Evolutionary conservation across 2,113 vertebrate genomes (phyloP).

Genomic region (Haliaeetus leucogaster): DNA sequence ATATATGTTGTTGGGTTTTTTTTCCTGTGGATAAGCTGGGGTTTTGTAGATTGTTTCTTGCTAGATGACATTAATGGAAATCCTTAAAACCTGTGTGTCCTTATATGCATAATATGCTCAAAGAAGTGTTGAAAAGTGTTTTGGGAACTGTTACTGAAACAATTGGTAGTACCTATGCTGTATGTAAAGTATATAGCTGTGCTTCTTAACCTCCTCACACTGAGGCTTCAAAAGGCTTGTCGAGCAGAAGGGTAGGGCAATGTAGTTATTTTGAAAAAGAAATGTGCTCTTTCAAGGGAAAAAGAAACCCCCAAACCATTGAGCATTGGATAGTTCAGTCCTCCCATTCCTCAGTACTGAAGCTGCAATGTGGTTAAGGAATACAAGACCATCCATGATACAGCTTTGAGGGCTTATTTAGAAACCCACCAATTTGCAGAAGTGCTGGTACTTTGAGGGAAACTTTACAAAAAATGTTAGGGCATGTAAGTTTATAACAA

Average conservation of each 20-base stretch:
- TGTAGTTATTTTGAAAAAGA: background rate
- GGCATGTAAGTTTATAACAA: background rate
- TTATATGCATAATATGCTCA: background rate
- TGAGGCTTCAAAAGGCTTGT: background rate
- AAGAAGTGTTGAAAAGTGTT: background rate
- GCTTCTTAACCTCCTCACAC: background rate
- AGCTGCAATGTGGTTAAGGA: background rate
- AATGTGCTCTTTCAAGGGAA: background rate
- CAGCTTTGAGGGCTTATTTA: background rate
- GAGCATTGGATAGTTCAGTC: background rate
- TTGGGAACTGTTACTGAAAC: background rate
- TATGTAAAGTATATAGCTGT: too few relatives aligned
- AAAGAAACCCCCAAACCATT: background rate
- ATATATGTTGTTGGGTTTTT: background rate
- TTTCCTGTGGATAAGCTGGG: background rate
- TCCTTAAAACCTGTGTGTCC: background rate
- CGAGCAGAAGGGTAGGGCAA: background rate
- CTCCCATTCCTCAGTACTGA: background rate
- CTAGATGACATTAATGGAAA: background rate
- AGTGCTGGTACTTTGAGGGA: background rate
- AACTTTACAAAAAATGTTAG: background rate
- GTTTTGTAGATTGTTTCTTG: background rate
- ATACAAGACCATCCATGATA: fast-evolving
- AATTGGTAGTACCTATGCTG: background rate
- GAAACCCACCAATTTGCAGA: background rate